Evolutionary conservation across 2,113 vertebrate genomes (phyloP).

Genomic region (Labeo catla): DNA sequence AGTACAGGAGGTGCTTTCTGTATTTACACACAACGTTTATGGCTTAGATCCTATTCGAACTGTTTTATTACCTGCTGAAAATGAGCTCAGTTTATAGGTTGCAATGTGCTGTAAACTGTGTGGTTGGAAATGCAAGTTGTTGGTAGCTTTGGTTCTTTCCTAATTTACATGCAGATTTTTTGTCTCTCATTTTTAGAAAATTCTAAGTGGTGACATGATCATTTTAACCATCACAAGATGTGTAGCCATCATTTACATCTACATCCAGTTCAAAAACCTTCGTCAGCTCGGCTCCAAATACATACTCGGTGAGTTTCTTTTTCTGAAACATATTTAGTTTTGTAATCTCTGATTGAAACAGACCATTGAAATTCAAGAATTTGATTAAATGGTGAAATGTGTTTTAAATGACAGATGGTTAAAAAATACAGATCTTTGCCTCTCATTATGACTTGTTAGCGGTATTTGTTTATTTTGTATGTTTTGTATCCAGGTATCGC

Average conservation of each 20-base stretch:
- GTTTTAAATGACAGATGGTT: background rate
- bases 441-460: no score
- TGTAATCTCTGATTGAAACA: background rate
- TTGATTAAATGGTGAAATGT: background rate
- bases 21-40: background rate
- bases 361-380: no score
- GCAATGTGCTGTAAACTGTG: background rate
- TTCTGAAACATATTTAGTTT: background rate
- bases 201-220: constrained; percentile 94
- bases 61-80: background rate
- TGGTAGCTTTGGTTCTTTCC: no score
- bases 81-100: background rate
- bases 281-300: constrained; percentile 97
- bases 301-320: constrained; percentile 84
- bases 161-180: background rate
- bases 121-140: no score
- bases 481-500: constrained; percentile 84
- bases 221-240: constrained; percentile 96
- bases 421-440: no score
- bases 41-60: background rate
- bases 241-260: constrained; percentile 96
- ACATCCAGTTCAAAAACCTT: constrained; percentile 96
- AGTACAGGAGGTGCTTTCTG: constrained; percentile 83
- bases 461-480: background rate
- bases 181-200: constrained; percentile 75